Conservation (phyloP, 2,797 vertebrate genomes). For the Eupleurogrammus muticus region DNA sequence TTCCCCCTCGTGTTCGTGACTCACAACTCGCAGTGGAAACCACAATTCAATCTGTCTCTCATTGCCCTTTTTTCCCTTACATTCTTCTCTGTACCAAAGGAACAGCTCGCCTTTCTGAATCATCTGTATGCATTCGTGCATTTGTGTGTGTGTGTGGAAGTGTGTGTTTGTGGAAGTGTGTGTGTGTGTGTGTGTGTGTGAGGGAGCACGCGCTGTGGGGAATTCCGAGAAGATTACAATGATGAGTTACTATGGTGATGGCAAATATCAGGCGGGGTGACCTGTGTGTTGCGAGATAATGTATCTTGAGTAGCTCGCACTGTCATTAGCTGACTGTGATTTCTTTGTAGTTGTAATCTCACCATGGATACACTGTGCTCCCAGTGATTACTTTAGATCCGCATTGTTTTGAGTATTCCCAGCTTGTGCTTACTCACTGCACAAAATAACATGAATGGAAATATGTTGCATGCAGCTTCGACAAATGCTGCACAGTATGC, state of each 20-base stretch:
- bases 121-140: conserved; percentile 48
- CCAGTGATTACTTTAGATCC: conserved; percentile 39
- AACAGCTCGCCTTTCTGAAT: conserved; percentile 72
- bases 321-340: conserved; percentile 54
- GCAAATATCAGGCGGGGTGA: conserved; percentile 66
- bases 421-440: conserved; percentile 34
- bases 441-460: conserved; percentile 32
- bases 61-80: conserved; percentile 76
- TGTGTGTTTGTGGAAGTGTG: conserved; percentile 24
- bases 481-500: conserved; percentile 16
- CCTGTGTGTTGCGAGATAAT: conserved; percentile 67
- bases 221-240: conserved; percentile 78
- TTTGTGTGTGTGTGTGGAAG: neutral
- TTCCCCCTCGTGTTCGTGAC: conserved; percentile 85
- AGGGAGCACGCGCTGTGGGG: conserved; percentile 56
- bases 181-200: conserved; percentile 29
- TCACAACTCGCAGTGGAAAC: conserved; percentile 86
- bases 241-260: conserved; percentile 79
- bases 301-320: conserved; percentile 48
- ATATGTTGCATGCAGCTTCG: neutral
- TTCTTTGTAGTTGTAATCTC: conserved; percentile 58
- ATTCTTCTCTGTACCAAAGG: conserved; percentile 75
- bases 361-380: conserved; percentile 52
- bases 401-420: conserved; percentile 56
- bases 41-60: conserved; percentile 84